Base-by-base conservation (phyloP, 2,888 invertebrate species). In the Drosophila suboccidentalis region DNA sequence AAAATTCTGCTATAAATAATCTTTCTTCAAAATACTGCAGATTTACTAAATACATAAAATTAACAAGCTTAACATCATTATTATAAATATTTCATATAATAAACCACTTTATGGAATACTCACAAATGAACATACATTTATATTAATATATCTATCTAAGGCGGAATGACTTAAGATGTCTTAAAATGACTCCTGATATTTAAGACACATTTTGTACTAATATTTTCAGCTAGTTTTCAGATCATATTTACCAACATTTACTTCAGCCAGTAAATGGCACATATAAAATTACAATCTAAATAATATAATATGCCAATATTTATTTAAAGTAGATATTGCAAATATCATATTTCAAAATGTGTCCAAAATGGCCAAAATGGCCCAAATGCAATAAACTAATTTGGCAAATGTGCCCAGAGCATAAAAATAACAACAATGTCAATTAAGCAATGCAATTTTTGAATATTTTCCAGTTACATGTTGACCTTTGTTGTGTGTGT, bases 311-410 rank as follows among this genome's bases (percentile, higher is more conserved):
- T 15, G 55, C 43, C 55, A 57, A 57, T 13, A 38, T 51, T 51
- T 44, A 49, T 38, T 47, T 39, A 19, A 44, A 54, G 26, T 43
- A 13, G 41, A 22, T 39, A 49, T 66, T 53, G 51, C 34, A 47
- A 39, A 47, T 54, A 60, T 59, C 39, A 75, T 55, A 57, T 34
- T 44, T 44, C 34, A 57, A 15, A 46, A 15, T 34, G 41, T 44
- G 50, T 55, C 19, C 32, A 41, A 49, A 59, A 59, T 26, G 26
- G 6, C 26, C 5, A 26, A 22, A 26, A n/a, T n/a, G n/a, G n/a
- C n/a, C n/a, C n/a, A n/a, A 19, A 26, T 49, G 59, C 47, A 32
- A 50, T 38, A 26, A 62, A 55, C 71, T 43, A 63, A 74, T 76
- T 76, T 76, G 53, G n/a, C 54, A 38, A 76, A 36, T 36, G 34